These are phyloP conservation scores for Champsocephalus esox DNA, from an alignment of 2,797 vertebrate genomes.

Conservation along the genomic window DNA sequence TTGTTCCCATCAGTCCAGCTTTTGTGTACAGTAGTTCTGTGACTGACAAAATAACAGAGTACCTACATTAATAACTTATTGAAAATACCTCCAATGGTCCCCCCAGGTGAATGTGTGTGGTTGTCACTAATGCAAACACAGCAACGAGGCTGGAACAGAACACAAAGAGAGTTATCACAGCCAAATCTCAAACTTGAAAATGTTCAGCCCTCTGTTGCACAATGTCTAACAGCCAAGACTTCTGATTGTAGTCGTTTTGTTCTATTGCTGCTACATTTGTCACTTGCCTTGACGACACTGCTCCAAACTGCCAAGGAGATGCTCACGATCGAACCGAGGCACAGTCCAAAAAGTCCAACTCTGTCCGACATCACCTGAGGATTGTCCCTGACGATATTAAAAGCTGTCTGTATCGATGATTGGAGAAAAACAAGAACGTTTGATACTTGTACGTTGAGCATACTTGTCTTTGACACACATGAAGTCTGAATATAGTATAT, in stretches of 20 bases:
- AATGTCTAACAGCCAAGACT: too few species aligned
- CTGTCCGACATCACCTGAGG: slow-evolving; percentile 70
- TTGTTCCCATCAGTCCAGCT: neutral
- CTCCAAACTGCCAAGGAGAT: slow-evolving; percentile 56
- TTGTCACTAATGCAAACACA: slow-evolving; percentile 74
- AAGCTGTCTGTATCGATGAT: slow-evolving; percentile 66
- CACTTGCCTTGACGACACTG: slow-evolving; percentile 52
- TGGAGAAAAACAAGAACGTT: too few species aligned
- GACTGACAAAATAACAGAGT: neutral
- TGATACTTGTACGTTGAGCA: too few species aligned
- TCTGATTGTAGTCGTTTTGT: too few species aligned
- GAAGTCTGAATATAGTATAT: too few species aligned
- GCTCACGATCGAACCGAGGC: slow-evolving; percentile 63
- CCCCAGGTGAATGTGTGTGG: slow-evolving; percentile 5
- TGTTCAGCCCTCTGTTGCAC: too few species aligned
- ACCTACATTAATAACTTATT: slow-evolving; percentile 22
- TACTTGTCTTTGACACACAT: too few species aligned
- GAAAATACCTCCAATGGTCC: accelerated
- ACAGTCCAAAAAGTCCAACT: slow-evolving; percentile 78
- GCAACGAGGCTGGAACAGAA: slow-evolving; percentile 75
- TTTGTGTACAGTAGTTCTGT: neutral
- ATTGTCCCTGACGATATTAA: slow-evolving; percentile 72
- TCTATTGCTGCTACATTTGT: neutral
- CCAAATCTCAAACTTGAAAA: neutral
- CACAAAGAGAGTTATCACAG: neutral